Evolutionary conservation across 1,140 invertebrate species (phyloP), one percentile per base, ranked within the genome.

Genomic region (Drosophila novamexicana): DNA sequence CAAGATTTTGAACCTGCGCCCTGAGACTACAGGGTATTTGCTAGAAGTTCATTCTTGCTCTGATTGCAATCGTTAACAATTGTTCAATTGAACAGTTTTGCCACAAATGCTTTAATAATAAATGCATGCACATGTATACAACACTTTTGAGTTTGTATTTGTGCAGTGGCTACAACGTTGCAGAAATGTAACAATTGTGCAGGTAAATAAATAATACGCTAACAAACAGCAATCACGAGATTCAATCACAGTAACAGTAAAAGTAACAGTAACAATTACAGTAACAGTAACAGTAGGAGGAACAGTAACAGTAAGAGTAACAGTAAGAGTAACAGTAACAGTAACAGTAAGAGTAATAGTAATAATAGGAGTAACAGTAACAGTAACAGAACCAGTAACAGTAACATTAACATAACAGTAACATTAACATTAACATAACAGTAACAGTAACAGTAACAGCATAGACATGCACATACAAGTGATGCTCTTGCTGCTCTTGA

Each of bases 71-170:
- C 12, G 14, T 37, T 45, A 10, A 47, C 37, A 65, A 49, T 65
- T 67, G 39, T 54, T 64, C 56, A 52, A 58, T 47, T 29, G 40
- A 29, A 52, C 52, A 57, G 12, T 44, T 52, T 50, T 4, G 44
- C 49, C 45, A 67, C 52, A 72, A 66, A 72, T 66, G 53, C 67
- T 72, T 57, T 59, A 72, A 49, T 54, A 72, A 72, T 36, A 12
- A 16, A 37, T 18, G 44, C 42, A 49, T 36, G 14, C 12, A 14
- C n/a, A 29, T 40, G 22, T 37, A 9, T 16, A 34, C 10, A 6
- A 1, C 39, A 29, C 6, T 6, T 29, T 29, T 29, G 4, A 5
- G 1, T 45, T 6, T 37, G 37, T 32, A 1, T 22, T n/a, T 36
- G 14, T 61, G 22, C 22, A 3, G 0, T 29, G 22, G 22, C 22